Conservation (phyloP, 1,140 invertebrate genomes). For the Lepidurus couesii region DNA sequence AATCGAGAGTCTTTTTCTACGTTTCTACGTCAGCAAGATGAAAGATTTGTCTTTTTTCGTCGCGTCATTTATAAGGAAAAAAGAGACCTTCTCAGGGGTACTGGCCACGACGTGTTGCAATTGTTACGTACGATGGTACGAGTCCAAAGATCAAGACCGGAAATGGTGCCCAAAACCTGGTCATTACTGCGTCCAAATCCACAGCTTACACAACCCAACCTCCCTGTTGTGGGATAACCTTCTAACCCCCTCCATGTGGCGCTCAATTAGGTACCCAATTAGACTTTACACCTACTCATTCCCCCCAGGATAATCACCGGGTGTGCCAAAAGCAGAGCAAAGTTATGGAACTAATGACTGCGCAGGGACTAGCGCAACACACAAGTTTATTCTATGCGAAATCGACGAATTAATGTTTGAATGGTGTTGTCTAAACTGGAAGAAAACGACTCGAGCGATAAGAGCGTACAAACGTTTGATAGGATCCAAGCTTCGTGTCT, state of each 20-base stretch:
- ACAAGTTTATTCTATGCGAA: neutral
- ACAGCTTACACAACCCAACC: neutral
- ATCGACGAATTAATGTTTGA: too few species aligned
- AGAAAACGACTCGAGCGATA: too few species aligned
- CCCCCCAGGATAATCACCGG: neutral
- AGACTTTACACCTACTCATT: neutral
- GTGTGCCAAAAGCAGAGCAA: neutral
- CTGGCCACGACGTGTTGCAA: neutral
- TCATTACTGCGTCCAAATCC: neutral
- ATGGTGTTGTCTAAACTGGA: too few species aligned
- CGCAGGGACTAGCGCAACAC: neutral
- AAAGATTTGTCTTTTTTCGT: too few species aligned
- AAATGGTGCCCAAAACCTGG: slow-evolving; percentile 2
- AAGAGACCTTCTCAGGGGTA: neutral
- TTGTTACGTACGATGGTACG: neutral
- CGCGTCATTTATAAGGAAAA: neutral
- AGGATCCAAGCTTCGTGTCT: too few species aligned
- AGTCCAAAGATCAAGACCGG: neutral
- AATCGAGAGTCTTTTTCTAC: too few species aligned
- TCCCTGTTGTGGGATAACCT: slow-evolving; percentile 8
- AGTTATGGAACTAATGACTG: neutral
- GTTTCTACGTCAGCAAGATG: too few species aligned
- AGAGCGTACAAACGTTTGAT: too few species aligned
- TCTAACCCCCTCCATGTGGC: neutral
- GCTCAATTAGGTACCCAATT: neutral